Evolutionary conservation across 2,888 invertebrate species (phyloP).

Genomic region (Atrina japonica): DNA sequence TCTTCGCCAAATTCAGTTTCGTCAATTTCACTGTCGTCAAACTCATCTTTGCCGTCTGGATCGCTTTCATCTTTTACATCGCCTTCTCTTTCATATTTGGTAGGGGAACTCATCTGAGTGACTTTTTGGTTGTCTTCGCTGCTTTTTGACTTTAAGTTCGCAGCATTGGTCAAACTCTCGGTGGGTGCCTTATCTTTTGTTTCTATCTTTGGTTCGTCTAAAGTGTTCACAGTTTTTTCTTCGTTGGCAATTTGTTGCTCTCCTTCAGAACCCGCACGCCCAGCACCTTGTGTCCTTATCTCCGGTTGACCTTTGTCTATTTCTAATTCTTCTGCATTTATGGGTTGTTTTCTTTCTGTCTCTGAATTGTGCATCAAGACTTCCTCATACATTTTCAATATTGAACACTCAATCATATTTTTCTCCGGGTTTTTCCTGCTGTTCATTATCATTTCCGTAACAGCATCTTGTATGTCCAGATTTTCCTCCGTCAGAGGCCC

Average conservation of each 20-base stretch:
- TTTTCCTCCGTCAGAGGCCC: slow-evolving; percentile 48
- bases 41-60: slow-evolving; percentile 5
- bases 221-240: background rate
- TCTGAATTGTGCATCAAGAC: too few relatives aligned
- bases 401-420: slow-evolving; percentile 47
- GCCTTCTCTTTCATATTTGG: too few relatives aligned
- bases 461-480: slow-evolving; percentile 44
- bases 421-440: slow-evolving; percentile 35
- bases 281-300: background rate
- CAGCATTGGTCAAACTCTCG: background rate
- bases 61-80: background rate
- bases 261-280: background rate
- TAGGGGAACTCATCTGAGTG: slow-evolving; percentile 36
- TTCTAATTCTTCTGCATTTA: too few relatives aligned
- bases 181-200: background rate
- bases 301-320: background rate
- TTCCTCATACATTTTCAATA: slow-evolving; percentile 51
- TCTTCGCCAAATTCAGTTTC: slow-evolving; percentile 28
- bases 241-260: background rate
- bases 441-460: slow-evolving; percentile 51
- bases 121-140: background rate
- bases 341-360: too few relatives aligned
- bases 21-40: slow-evolving; percentile 23
- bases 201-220: background rate
- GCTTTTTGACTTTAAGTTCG: background rate